Base-by-base conservation (phyloP, 2,797 vertebrate species). In the Onychomys arenicola region DNA sequence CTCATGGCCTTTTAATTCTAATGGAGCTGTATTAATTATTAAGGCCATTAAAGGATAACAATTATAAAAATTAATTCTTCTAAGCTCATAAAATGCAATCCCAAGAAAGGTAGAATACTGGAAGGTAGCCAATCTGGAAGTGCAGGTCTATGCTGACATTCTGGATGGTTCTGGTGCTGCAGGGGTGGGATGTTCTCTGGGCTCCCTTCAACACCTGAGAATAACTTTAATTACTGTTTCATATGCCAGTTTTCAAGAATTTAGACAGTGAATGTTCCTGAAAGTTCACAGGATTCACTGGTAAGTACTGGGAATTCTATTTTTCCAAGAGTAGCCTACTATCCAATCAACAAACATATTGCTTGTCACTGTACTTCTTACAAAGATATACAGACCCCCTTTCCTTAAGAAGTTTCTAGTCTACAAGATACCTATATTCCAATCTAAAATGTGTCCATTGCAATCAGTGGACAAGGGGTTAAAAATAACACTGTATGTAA, bases 241-340 rank as follows among this genome's bases (percentile, higher is more conserved):
- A 75, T 67, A 95, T 78, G 49, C 83, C 73, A 49, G n/a, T 49
- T 81, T 92, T 86, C 83, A 43, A 85, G 63, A n/a, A 6, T 49
- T 75, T 52, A 93, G 40, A 25, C 82, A 95, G 49, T 93, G 46
- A 88, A 81, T 49, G 17, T 91, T 87, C 73, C 92, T 83, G 63
- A 95, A 95, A 94, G 46, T 3, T 84, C 59, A n/a, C n/a, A 88
- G 17, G 55, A 83, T 61, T 95, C 82, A 89, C 43, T 91, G 40
- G 71, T 13, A 67, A 84, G 86, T 40, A 65, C 71, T 93, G 21
- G 19, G n/a, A 96, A 84, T 49, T 59, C 49, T 43, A 65, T 21
- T 34, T 65, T 81, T 94, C 90, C 71, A 84, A 94, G 55, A 84
- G 27, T 34, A 25, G 37, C 82, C 90, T 94, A 34, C 78, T 78